Base-by-base conservation (phyloP, 2,797 vertebrate genomes). In the Numenius phaeopus region DNA sequence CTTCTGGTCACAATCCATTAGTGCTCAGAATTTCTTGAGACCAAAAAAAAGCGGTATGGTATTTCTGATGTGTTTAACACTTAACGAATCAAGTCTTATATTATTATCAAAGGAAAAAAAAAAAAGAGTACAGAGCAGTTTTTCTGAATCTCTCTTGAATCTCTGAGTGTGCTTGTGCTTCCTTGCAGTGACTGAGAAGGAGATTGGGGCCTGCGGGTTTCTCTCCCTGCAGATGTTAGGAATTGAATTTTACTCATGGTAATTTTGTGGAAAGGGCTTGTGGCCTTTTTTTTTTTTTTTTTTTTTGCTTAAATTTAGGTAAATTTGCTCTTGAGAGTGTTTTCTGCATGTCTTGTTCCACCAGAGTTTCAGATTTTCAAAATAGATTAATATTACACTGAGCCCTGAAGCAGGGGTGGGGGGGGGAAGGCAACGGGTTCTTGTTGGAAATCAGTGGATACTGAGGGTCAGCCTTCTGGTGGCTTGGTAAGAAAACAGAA, bases 181-280 rank as follows among this genome's bases (percentile, higher is more conserved):
- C 54, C 49, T 49, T 65, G 42, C n/a, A 64, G 0, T 6, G 47
- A 21, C 1, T 12, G 34, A 14, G 32, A 30, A 34, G 23, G 26
- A 55, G 49, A 20, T 4, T 2, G 11, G 15, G 52, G 32, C 47
- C 7, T 1, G 0, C 2, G 3, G 39, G 32, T 83, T 54, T 15
- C 16, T 42, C 32, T 61, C 8, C 62, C 37, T 44, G 37, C 8
- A 14, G 19, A 10, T 32, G 27, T 32, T 37, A 21, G 65, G 32
- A 29, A 18, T 44, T 1, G 1, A 29, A 9, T 59, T 47, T n/a
- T 66, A 2, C 47, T 80, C 1, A 0, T 16, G 24, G 19, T 37
- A 49, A 4, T 57, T 39, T 65, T 65, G 22, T 42, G 69, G 27
- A 22, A 29, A 37, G 40, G 23, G 10, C 15, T 66, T 19, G 7